These are phyloP conservation scores for Loripinus fragilis DNA, from an alignment of 2,888 invertebrate species.

Conservation along the genomic window DNA sequence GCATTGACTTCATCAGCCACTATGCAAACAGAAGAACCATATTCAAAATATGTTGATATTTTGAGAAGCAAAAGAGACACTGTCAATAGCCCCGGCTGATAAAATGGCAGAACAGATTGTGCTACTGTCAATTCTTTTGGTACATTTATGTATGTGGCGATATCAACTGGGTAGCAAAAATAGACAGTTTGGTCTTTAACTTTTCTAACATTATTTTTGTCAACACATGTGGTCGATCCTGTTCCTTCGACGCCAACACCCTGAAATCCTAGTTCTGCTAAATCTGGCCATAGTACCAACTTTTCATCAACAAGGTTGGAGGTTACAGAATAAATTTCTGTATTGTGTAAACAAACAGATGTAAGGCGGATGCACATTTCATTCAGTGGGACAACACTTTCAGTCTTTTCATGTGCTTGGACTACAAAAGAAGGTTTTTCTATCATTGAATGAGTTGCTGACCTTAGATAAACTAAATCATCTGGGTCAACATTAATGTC, in stretches of 20 bases:
- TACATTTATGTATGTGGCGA: not conserved
- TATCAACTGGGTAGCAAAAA: not conserved
- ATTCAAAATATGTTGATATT: not conserved
- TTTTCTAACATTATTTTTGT: not conserved
- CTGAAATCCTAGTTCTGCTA: not conserved
- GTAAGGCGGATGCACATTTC: not conserved
- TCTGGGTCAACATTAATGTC: not conserved
- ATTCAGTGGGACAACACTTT: not conserved
- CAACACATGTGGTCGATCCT: not conserved
- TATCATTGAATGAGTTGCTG: not conserved
- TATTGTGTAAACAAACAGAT: not conserved
- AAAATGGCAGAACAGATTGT: not conserved
- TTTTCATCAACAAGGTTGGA: not conserved
- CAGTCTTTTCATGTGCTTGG: not conserved
- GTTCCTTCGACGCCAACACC: not conserved
- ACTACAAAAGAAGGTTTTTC: not conserved
- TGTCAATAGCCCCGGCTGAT: not conserved
- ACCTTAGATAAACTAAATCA: not conserved
- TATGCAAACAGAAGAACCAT: not conserved
- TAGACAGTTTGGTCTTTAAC: not conserved
- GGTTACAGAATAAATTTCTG: not conserved
- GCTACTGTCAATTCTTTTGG: not conserved
- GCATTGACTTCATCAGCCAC: not conserved
- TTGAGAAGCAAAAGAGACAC: not conserved
- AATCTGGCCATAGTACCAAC: not conserved